Percentiles rank a stretch among this genome's conserved stretches.
Evolutionary conservation across 1,140 invertebrate genomes (phyloP).

Genomic region (Harpegnathos saltator): DNA sequence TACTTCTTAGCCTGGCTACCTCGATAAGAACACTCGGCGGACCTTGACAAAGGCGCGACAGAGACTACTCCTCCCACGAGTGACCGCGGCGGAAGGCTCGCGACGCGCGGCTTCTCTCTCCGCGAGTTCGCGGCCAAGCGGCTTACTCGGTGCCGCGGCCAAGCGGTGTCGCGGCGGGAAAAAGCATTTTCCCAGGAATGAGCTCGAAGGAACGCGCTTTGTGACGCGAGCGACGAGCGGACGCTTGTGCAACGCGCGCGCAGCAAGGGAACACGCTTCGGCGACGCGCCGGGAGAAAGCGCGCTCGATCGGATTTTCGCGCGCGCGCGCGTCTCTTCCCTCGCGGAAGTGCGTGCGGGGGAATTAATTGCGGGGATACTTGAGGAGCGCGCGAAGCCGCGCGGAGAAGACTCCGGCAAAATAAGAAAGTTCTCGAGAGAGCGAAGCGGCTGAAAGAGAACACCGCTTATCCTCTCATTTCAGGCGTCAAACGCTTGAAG

Average conservation of each 20-base stretch:
- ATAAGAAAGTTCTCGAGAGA: too few species aligned
- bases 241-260: too few species aligned
- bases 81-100: conserved; percentile 38
- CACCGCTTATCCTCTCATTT: too few species aligned
- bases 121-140: background rate
- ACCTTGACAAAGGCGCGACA: conserved; percentile 69
- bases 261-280: too few species aligned
- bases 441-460: too few species aligned
- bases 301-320: conserved; percentile 27
- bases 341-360: too few species aligned
- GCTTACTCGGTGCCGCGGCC: too few species aligned
- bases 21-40: conserved; percentile 58
- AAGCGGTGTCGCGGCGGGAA: background rate
- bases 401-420: too few species aligned
- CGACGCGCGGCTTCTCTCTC: conserved; percentile 18
- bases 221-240: conserved; percentile 23
- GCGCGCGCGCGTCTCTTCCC: background rate
- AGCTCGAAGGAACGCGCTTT: background rate
- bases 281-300: conserved; percentile 39
- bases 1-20: conserved; percentile 28
- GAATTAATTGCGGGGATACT: too few species aligned
- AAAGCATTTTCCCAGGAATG: conserved; percentile 56
- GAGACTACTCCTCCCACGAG: conserved; percentile 61
- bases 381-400: too few species aligned
- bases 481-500: too few species aligned